Base-by-base conservation (phyloP, 2,797 vertebrate genomes). In the Delichon dasypus region DNA sequence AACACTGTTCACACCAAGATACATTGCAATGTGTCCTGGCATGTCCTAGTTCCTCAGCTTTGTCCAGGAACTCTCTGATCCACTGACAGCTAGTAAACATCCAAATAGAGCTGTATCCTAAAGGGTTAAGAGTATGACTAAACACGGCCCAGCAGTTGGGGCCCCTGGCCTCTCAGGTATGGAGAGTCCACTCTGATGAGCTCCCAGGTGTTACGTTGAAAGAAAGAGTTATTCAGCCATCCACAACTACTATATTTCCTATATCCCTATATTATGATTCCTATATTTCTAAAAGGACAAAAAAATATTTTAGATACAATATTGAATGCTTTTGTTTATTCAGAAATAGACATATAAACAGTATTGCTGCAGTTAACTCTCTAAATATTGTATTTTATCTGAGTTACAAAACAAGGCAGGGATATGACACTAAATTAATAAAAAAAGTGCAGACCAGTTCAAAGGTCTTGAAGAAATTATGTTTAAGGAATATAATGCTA, bases 71-170 rank as follows among this genome's bases (percentile, higher is more conserved):
- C 16, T 32, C 10, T 27, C n/a, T 18, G 20, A 62, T n/a, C 2
- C 1, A 5, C 0, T 45, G 44, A 3, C 12, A 51, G 13, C 4
- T 47, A 30, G n/a, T 8, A 32, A 17, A 45, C 2, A 13, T 5
- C 20, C 60, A 32, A 75, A 51, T 8, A 60, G 11, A 48, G 7
- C 5, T 30, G 18, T 47, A 23, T 48, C 16, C 11, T 60, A 18
- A 77, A 50, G 15, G 17, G 7, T 70, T 54, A 47, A 34, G 7
- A 40, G 9, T 4, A 5, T 10, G 13, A 42, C 14, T 32, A 66
- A 70, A n/a, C 1, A 14, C 5, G 5, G 7, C 8, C 47, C 26
- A 38, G 11, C 23, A n/a, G 5, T 23, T 26, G 21, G 11, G 7
- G 12, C 3, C 11, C 3, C 26, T 36, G 5, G 13, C 2, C 5